These are phyloP conservation scores for Choristoneura rosaceana DNA, from an alignment of 2,888 invertebrate species.

Conservation along the genomic window DNA sequence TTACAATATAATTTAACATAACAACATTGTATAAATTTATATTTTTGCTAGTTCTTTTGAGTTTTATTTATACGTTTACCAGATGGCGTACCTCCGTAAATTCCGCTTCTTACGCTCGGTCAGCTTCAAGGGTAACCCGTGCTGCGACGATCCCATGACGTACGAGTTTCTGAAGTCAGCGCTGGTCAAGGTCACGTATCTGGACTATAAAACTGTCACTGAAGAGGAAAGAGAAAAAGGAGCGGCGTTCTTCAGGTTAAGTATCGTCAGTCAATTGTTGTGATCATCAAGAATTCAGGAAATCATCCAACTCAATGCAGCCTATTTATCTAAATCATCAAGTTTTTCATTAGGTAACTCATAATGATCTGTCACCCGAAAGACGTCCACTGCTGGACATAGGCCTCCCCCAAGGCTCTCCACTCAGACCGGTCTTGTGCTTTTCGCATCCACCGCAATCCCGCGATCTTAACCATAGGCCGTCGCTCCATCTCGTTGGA, in stretches of 20 bases:
- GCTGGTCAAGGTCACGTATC: slow-evolving; percentile 89
- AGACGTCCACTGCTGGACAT: no score
- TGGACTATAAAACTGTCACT: slow-evolving; percentile 90
- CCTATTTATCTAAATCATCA: neutral
- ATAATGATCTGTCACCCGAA: no score
- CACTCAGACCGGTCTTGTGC: no score
- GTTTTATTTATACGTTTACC: slow-evolving; percentile 1
- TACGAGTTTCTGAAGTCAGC: slow-evolving; percentile 89
- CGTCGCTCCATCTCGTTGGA: no score
- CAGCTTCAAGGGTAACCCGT: slow-evolving; percentile 93
- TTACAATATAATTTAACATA: no score
- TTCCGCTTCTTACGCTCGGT: slow-evolving; percentile 89
- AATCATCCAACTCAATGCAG: no score
- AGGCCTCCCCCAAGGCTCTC: no score
- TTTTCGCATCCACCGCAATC: no score
- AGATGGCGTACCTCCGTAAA: slow-evolving; percentile 90
- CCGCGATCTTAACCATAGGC: no score
- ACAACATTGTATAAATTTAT: no score
- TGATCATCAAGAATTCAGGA: no score
- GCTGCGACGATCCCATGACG: slow-evolving; percentile 87
- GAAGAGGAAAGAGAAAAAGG: slow-evolving; percentile 85
- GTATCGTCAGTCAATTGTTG: neutral
- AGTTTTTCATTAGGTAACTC: no score
- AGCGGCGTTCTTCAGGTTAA: slow-evolving; percentile 82
- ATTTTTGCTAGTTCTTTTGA: neutral